Evolutionary conservation across 2,888 invertebrate genomes (phyloP), one percentile per base, ranked within the genome.

Genomic region (Polydrusus pterygomalis): DNA sequence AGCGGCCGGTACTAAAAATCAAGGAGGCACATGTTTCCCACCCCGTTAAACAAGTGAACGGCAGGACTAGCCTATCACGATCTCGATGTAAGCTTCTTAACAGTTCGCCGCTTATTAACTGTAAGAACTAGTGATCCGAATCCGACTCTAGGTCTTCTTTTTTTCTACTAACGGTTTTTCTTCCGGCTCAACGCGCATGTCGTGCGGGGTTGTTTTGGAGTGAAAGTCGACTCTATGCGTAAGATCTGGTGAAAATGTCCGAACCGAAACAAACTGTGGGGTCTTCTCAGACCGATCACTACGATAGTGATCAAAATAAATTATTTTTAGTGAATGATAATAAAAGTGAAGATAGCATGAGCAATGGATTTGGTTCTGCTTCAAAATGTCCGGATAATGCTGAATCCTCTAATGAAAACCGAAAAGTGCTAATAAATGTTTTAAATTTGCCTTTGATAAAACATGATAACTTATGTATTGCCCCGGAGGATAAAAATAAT

Each of bases 21-120:
- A 77, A 77, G 74, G 77, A 77, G 75, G 76, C 80, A 65, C 74
- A 73, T 82, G 60, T 65, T 73, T 85, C 84, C 85, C 85, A 84
- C 85, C 85, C 85, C 81, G 67, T 64, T 79, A 80, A 79, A 77
- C 80, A 83, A 83, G 85, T 84, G 85, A 86, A 82, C 81, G 85
- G 84, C 81, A 81, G 79, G 77, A 80, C 82, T 84, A 86, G 84
- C 85, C 79, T 81, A 79, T 79, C 83, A 82, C 80, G 68, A 65
- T 47, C 54, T 69, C 63, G 74, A 70, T 65, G 75, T 65, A 45
- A 47, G 34, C 70, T 70, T 75, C 47, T 75, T 58, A 75, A 70
- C 70, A 75, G 67, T 70, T 60, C 47, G 70, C 64, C 75, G 75
- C 63, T 65, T 70, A 75, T 64, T 75, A 54, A 70, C 75, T 58